Conservation (phyloP, 2,888 invertebrate genomes). For the Scaptomyza caliginosa region DNA sequence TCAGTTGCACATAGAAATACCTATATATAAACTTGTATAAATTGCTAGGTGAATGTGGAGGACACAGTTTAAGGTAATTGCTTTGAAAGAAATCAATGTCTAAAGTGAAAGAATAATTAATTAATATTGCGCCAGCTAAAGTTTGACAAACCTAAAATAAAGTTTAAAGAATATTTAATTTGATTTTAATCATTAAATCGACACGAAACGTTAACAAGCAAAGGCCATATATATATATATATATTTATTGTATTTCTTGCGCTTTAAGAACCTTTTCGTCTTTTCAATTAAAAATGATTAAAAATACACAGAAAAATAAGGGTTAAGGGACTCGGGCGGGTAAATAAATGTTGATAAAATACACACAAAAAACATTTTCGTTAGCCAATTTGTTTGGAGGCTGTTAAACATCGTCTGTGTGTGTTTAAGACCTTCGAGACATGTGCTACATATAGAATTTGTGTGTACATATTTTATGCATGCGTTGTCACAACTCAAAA, state of each 20-base stretch:
- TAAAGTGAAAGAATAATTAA: background rate
- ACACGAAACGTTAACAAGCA: background rate
- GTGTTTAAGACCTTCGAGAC: constrained; percentile 18
- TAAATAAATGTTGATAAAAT: constrained; percentile 56
- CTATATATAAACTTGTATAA: background rate
- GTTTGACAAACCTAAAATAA: no score
- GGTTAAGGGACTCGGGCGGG: constrained; percentile 62
- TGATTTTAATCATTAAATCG: background rate
- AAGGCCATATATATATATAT: background rate
- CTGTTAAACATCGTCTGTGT: constrained; percentile 23
- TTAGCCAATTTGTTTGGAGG: constrained; percentile 29
- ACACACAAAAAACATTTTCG: constrained; percentile 21
- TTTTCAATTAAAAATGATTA: constrained; percentile 74
- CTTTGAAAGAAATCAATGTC: background rate
- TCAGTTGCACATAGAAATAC: background rate
- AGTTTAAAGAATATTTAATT: background rate
- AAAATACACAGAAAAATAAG: constrained; percentile 68
- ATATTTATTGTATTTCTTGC: constrained; percentile 6
- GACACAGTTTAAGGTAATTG: constrained; percentile 15
- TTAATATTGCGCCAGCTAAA: no score
- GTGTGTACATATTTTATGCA: constrained; percentile 61
- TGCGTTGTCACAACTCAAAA: constrained; percentile 57
- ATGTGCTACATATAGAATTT: constrained; percentile 10
- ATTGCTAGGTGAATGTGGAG: constrained; percentile 5
- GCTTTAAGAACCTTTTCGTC: constrained; percentile 43